These are phyloP conservation scores for Trachelus stipa DNA, from an alignment of 2,888 invertebrate species.

Conservation along the genomic window DNA sequence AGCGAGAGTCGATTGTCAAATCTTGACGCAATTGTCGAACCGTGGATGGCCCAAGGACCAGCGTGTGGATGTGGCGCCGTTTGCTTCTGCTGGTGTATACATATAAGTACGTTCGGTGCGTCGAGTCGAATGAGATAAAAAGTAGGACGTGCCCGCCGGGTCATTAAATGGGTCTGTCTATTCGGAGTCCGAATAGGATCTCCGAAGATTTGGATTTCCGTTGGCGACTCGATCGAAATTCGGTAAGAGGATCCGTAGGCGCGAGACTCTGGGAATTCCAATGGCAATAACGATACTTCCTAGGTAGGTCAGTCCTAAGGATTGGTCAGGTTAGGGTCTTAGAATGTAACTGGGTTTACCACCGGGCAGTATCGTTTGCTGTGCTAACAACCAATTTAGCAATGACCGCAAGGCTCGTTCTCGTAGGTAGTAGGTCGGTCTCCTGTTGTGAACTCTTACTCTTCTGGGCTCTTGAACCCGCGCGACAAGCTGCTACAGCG, in stretches of 20 bases:
- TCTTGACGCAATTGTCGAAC: conserved; percentile 2
- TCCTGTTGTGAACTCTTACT: neutral
- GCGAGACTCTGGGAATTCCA: too few relatives aligned
- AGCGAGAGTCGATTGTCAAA: conserved; percentile 1
- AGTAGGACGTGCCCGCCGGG: conserved; percentile 3
- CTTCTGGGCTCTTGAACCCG: neutral
- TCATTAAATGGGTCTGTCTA: neutral
- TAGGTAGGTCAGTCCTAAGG: neutral
- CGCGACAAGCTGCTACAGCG: neutral
- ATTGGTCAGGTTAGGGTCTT: neutral
- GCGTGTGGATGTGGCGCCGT: neutral
- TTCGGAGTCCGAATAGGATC: neutral
- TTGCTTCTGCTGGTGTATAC: neutral
- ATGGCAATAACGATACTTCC: neutral
- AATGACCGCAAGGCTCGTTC: neutral
- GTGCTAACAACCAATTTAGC: neutral
- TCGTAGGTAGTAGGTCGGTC: neutral
- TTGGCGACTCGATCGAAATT: neutral
- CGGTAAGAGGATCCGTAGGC: neutral
- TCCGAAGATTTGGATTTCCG: neutral
- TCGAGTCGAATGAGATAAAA: neutral
- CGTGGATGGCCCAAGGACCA: neutral
- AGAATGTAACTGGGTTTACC: neutral
- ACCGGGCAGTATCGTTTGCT: neutral
- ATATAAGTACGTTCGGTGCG: neutral